These are phyloP conservation scores for Toxotes jaculatrix DNA, from an alignment of 2,113 vertebrate genomes.

Conservation along the genomic window DNA sequence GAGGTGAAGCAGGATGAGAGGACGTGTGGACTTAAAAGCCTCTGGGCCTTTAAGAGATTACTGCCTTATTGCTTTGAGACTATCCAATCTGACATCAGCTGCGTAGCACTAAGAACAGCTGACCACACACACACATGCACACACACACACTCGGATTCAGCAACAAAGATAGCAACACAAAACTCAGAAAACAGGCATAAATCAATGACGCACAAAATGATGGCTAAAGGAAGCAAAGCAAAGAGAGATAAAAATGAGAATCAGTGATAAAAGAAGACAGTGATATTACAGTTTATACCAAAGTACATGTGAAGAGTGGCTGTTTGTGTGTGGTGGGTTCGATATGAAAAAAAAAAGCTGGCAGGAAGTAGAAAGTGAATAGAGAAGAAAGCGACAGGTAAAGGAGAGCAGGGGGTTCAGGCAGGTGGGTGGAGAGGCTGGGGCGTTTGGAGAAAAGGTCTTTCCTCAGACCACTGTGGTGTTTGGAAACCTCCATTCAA, in stretches of 20 bases:
- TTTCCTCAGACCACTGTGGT: slow-evolving; percentile 69
- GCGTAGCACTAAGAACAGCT: slow-evolving; percentile 75
- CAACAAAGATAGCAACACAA: slow-evolving; percentile 63
- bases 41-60: slow-evolving; percentile 81
- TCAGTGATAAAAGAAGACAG: slow-evolving; percentile 18
- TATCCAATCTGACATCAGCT: slow-evolving; percentile 80
- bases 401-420: slow-evolving; percentile 41
- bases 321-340: background rate
- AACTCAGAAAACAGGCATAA: slow-evolving; percentile 41
- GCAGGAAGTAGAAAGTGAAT: slow-evolving; percentile 9
- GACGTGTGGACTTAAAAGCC: slow-evolving; percentile 74
- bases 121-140: slow-evolving; percentile 59
- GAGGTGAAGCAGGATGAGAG: slow-evolving; percentile 62
- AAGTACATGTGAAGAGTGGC: slow-evolving; percentile 17
- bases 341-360: slow-evolving; percentile 23
- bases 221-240: slow-evolving; percentile 36
- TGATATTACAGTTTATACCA: slow-evolving; percentile 10
- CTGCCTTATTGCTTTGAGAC: slow-evolving; percentile 84
- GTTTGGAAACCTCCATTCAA: slow-evolving; percentile 73
- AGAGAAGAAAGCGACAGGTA: slow-evolving; percentile 31
- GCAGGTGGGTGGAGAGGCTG: slow-evolving; percentile 47
- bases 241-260: slow-evolving; percentile 19
- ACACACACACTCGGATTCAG: slow-evolving; percentile 22
- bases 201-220: slow-evolving; percentile 43
- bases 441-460: slow-evolving; percentile 51